Evolutionary conservation across 2,797 vertebrate species (phyloP).

Genomic region (Thunnus albacares): DNA sequence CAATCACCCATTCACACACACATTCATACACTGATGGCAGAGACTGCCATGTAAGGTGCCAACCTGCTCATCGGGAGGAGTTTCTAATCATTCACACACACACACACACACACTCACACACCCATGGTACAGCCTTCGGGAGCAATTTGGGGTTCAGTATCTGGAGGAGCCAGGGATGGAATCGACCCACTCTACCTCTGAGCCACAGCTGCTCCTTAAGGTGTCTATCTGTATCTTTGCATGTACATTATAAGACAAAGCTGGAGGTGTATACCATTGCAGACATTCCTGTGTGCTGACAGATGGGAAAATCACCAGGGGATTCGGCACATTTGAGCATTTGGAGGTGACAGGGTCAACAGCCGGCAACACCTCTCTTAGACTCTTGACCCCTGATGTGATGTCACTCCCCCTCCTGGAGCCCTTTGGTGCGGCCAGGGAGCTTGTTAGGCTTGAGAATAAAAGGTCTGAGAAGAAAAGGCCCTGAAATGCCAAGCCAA

Average conservation of each 20-base stretch:
- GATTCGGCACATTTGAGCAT: constrained; percentile 42
- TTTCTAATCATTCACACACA: too few relatives aligned
- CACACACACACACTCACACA: too few relatives aligned
- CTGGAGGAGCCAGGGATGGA: too few relatives aligned
- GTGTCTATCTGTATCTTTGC: not conserved
- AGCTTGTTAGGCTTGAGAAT: constrained; percentile 67
- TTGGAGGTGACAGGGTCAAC: constrained; percentile 67
- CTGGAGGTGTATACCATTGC: not conserved
- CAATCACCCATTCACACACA: too few relatives aligned
- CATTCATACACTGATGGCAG: too few relatives aligned
- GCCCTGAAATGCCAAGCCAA: constrained; percentile 73
- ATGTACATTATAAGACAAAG: constrained; percentile 11
- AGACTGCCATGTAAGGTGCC: too few relatives aligned
- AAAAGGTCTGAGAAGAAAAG: constrained; percentile 64
- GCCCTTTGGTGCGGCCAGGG: constrained; percentile 46
- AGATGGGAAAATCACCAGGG: constrained; percentile 50
- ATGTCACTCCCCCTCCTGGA: constrained; percentile 46
- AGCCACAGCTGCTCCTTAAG: too few relatives aligned
- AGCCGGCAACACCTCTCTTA: constrained; percentile 56
- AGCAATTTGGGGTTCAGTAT: too few relatives aligned
- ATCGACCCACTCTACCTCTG: too few relatives aligned
- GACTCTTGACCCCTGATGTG: constrained; percentile 66
- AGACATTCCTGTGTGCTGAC: constrained; percentile 45
- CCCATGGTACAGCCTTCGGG: too few relatives aligned
- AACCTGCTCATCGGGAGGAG: too few relatives aligned